phyloP scores from a whole-genome alignment of 2,797 vertebrate species.

The Sylvilagus floridanus region DNA sequence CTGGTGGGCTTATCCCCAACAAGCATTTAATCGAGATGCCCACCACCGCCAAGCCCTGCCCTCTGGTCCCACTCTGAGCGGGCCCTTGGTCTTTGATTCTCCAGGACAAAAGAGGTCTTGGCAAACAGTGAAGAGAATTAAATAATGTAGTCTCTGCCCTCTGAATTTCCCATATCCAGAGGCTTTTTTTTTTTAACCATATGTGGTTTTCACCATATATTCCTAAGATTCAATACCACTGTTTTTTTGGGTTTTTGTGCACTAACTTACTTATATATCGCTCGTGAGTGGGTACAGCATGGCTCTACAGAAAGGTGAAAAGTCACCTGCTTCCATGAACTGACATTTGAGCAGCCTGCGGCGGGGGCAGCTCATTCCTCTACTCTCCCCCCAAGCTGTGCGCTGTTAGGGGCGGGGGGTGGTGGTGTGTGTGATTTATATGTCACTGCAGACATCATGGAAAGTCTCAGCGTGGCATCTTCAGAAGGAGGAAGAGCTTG shows the following conservation, averaged over 20 bases:
- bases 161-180: neutral
- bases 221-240: neutral
- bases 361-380: neutral
- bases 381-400: constrained; percentile 12
- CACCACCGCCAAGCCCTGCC: neutral
- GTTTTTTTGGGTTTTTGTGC: neutral
- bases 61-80: neutral
- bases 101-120: neutral
- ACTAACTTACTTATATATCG: neutral
- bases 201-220: neutral
- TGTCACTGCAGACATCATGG: constrained; percentile 63
- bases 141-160: neutral
- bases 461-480: constrained; percentile 65
- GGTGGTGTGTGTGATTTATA: neutral
- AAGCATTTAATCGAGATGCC: neutral
- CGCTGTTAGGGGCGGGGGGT: constrained; percentile 14
- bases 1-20: neutral
- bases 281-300: neutral
- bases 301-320: constrained; percentile 29
- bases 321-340: constrained; percentile 34
- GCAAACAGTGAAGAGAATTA: neutral
- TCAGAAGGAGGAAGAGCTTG: constrained; percentile 55
- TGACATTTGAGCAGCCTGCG: constrained; percentile 35
- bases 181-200: neutral
- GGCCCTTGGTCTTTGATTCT: neutral